Evolutionary conservation across 2,888 invertebrate genomes (phyloP).

Genomic region (Ochropacha duplaris): DNA sequence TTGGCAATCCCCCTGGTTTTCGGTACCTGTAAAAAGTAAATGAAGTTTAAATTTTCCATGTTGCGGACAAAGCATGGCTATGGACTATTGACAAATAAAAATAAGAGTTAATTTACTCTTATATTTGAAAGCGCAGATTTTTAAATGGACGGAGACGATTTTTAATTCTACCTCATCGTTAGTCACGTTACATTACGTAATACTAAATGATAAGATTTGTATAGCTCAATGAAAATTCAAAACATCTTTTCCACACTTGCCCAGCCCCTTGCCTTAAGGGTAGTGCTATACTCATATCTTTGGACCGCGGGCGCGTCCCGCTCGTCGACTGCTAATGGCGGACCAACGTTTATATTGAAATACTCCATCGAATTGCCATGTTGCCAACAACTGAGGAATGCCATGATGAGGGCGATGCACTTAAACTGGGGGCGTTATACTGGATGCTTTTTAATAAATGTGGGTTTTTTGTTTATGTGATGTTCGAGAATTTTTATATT

Average conservation of each 20-base stretch:
- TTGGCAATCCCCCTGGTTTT: no score
- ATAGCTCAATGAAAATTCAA: neutral
- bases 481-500: constrained; percentile 22
- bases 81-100: no score
- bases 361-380: constrained; percentile 68
- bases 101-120: no score
- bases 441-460: constrained; percentile 37
- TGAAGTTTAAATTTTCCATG: no score
- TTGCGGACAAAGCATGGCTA: no score
- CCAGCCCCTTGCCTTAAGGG: constrained; percentile 35
- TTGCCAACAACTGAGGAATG: constrained; percentile 42
- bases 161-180: no score
- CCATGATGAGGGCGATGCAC: constrained; percentile 36
- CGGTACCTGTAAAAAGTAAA: no score
- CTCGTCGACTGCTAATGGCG: constrained; percentile 60
- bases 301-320: constrained; percentile 36
- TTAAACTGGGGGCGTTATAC: constrained; percentile 17
- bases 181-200: no score
- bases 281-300: constrained; percentile 62
- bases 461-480: constrained; percentile 26
- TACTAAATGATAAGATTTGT: neutral
- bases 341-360: constrained; percentile 75
- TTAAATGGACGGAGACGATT: no score
- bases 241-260: constrained; percentile 36
- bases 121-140: no score